Percentiles rank a stretch among this genome's conserved stretches.
Evolutionary conservation across 2,888 invertebrate species (phyloP).

Genomic region (Theretra japonica): DNA sequence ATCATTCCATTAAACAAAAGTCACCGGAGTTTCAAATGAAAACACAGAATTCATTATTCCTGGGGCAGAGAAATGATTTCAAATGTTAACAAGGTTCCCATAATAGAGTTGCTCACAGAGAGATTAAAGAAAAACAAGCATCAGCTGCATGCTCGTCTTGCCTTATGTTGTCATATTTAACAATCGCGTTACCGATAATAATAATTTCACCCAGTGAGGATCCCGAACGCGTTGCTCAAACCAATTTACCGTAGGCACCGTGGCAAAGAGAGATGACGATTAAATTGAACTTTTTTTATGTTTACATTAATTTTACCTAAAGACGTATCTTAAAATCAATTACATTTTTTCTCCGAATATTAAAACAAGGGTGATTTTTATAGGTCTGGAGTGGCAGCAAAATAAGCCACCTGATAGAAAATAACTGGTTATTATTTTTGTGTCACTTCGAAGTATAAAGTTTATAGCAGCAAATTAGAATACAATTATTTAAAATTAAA

Average conservation of each 20-base stretch:
- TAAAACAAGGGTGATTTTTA: not conserved
- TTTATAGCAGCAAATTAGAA: no score
- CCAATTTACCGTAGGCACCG: not conserved
- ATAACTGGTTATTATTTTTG: no score
- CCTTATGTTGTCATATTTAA: conserved; percentile 60
- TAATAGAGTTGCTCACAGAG: conserved; percentile 80
- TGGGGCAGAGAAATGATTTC: conserved; percentile 81
- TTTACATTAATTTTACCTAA: no score
- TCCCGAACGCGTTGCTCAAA: not conserved
- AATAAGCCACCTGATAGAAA: no score
- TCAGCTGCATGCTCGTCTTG: conserved; percentile 54
- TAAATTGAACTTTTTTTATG: no score
- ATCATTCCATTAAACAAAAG: conserved; percentile 85
- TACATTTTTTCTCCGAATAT: not conserved
- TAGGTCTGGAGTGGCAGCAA: no score
- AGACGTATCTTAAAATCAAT: no score
- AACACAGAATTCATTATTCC: conserved; percentile 83
- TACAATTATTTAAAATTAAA: no score
- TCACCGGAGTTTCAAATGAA: conserved; percentile 83
- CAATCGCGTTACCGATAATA: conserved; percentile 59
- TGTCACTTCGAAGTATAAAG: no score
- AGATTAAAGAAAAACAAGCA: conserved; percentile 83
- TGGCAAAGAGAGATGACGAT: not conserved
- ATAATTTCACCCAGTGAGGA: not conserved
- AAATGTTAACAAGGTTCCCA: conserved; percentile 83